These are phyloP conservation scores for Cottus gobio DNA, from an alignment of 2,113 vertebrate genomes.

Conservation along the genomic window DNA sequence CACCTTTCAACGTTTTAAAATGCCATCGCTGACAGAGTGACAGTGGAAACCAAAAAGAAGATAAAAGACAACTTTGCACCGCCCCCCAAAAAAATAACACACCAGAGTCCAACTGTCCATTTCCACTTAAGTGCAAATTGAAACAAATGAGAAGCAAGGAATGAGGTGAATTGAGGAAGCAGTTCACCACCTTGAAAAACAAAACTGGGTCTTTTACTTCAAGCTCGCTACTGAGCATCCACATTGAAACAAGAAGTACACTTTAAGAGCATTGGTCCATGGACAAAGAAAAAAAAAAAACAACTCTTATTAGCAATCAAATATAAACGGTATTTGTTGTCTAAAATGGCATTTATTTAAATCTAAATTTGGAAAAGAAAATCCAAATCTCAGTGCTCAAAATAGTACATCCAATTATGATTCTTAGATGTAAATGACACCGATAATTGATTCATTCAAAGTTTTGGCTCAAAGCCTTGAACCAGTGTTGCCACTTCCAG, in stretches of 20 bases:
- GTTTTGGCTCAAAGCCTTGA: conserved; percentile 39
- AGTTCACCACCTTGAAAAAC: conserved; percentile 42
- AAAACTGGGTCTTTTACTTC: not conserved
- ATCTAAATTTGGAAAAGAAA: not conserved
- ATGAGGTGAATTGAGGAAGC: conserved; percentile 57
- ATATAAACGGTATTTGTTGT: not conserved
- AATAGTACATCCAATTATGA: conserved; percentile 3
- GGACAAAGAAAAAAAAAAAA: not conserved
- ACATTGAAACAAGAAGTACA: conserved; percentile 2
- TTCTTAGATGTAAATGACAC: conserved; percentile 12
- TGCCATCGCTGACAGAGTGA: conserved; percentile 23
- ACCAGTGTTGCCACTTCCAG: conserved; percentile 10
- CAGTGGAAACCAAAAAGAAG: conserved; percentile 7
- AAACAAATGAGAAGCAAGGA: conserved; percentile 57
- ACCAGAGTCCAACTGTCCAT: conserved; percentile 32
- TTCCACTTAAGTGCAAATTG: conserved; percentile 73
- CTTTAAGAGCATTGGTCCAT: conserved; percentile 55
- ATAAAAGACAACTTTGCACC: conserved; percentile 55
- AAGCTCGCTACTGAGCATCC: conserved; percentile 5
- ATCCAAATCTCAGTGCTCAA: conserved; percentile 26
- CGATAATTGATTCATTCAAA: not conserved
- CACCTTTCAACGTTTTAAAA: conserved; percentile 40
- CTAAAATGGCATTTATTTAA: conserved; percentile 15
- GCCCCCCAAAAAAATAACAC: conserved; percentile 3
- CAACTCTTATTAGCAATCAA: not conserved